These are phyloP conservation scores for Heliconius congener DNA, from an alignment of 1,140 invertebrate species.

Conservation along the genomic window DNA sequence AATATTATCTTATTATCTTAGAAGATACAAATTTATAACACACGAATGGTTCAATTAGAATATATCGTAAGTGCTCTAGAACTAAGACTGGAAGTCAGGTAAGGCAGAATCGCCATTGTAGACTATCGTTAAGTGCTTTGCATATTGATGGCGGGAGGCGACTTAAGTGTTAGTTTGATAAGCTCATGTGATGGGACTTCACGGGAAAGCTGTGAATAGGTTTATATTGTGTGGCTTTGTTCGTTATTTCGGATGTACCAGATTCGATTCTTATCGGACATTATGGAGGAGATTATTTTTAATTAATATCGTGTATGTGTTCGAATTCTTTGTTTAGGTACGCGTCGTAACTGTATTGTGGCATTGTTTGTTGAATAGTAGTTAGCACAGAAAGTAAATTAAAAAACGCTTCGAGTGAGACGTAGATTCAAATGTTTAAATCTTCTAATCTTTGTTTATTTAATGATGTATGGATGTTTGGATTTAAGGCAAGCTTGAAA, in stretches of 20 bases:
- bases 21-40: neutral
- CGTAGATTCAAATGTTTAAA: no score
- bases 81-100: neutral
- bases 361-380: no score
- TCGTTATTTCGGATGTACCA: neutral
- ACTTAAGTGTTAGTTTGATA: conserved; percentile 13
- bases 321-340: neutral
- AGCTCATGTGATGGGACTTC: conserved; percentile 4
- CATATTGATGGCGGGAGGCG: conserved; percentile 2
- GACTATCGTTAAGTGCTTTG: conserved; percentile 2
- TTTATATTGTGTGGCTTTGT: neutral
- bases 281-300: neutral
- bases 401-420: no score
- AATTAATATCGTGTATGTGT: neutral
- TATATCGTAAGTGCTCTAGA: neutral
- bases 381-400: no score
- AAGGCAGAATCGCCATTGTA: conserved; percentile 2
- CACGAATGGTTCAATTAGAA: neutral
- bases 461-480: no score
- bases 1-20: no score
- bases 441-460: no score
- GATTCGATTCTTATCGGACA: neutral
- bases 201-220: neutral
- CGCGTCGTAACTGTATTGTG: no score
- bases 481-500: no score